Conservation (phyloP, 2,888 invertebrate genomes). For the Torymus aiolomorphi region DNA sequence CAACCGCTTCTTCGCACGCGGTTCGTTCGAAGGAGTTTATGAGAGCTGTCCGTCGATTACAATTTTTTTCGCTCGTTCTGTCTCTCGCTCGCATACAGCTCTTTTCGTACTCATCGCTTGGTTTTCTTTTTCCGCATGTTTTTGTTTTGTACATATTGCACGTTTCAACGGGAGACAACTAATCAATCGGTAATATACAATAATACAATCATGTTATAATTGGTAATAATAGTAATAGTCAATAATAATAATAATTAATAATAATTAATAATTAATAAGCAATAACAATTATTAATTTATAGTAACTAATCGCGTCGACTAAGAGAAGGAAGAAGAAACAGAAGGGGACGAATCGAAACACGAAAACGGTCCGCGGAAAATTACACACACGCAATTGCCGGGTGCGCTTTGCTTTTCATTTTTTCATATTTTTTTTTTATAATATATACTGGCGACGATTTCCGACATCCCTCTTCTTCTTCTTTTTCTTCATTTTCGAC, state of each 20-base stretch:
- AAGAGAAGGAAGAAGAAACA: slow-evolving; percentile 63
- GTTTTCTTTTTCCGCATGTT: slow-evolving; percentile 17
- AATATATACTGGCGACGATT: slow-evolving; percentile 54
- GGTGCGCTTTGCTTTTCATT: slow-evolving; percentile 25
- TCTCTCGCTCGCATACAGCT: slow-evolving; percentile 7
- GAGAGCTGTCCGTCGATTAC: not conserved
- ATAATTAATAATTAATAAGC: slow-evolving; percentile 64
- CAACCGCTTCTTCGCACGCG: no score
- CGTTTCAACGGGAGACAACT: slow-evolving; percentile 70
- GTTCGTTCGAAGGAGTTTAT: not conserved
- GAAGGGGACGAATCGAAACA: slow-evolving; percentile 59
- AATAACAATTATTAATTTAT: slow-evolving; percentile 63
- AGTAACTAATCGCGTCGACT: slow-evolving; percentile 61
- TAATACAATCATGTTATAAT: slow-evolving; percentile 59
- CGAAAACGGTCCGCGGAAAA: slow-evolving; percentile 42
- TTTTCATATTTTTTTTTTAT: slow-evolving; percentile 25
- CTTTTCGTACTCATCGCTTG: slow-evolving; percentile 12
- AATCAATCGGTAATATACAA: slow-evolving; percentile 66
- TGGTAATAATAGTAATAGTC: slow-evolving; percentile 55
- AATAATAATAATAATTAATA: slow-evolving; percentile 61
- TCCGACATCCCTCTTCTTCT: slow-evolving; percentile 56
- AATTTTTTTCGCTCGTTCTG: not conserved
- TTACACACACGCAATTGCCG: slow-evolving; percentile 53
- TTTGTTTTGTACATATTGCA: slow-evolving; percentile 71
- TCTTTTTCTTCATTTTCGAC: slow-evolving; percentile 50